Conservation (phyloP, 2,888 invertebrate species). For the Lasioglossum figueresi region DNA sequence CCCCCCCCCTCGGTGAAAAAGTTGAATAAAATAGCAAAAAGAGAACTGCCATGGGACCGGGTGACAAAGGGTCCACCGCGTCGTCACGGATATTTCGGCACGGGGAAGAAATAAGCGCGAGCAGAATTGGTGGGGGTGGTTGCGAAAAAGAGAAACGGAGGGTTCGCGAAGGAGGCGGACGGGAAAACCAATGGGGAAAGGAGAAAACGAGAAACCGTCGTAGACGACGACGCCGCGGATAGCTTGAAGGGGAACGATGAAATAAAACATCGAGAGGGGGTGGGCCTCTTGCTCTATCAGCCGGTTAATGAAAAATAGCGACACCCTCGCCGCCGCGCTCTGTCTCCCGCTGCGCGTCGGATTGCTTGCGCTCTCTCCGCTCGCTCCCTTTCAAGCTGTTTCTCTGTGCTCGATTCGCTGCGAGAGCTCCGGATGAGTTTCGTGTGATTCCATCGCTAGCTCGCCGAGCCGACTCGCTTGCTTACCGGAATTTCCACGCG, state of each 20-base stretch:
- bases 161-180: constrained; percentile 31
- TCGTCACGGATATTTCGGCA: constrained; percentile 47
- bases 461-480: constrained; percentile 67
- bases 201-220: constrained; percentile 17
- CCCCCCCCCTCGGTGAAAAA: constrained; percentile 64
- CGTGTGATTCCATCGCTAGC: constrained; percentile 75
- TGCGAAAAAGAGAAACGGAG: constrained; percentile 52
- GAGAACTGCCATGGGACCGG: constrained; percentile 54
- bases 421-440: constrained; percentile 68
- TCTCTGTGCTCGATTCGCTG: constrained; percentile 48
- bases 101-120: constrained; percentile 12
- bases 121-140: constrained; percentile 27
- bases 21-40: constrained; percentile 75
- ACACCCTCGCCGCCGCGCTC: constrained; percentile 72
- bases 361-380: constrained; percentile 74
- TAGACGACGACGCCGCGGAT: not conserved
- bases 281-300: constrained; percentile 73
- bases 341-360: constrained; percentile 76
- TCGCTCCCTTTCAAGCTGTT: constrained; percentile 27
- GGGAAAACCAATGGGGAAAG: constrained; percentile 31
- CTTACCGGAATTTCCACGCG: constrained; percentile 73
- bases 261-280: constrained; percentile 71
- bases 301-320: constrained; percentile 82
- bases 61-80: constrained; percentile 67
- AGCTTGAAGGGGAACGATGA: constrained; percentile 49